Conservation (phyloP, 2,113 vertebrate genomes). For the Phalacrocorax pelagicus region DNA sequence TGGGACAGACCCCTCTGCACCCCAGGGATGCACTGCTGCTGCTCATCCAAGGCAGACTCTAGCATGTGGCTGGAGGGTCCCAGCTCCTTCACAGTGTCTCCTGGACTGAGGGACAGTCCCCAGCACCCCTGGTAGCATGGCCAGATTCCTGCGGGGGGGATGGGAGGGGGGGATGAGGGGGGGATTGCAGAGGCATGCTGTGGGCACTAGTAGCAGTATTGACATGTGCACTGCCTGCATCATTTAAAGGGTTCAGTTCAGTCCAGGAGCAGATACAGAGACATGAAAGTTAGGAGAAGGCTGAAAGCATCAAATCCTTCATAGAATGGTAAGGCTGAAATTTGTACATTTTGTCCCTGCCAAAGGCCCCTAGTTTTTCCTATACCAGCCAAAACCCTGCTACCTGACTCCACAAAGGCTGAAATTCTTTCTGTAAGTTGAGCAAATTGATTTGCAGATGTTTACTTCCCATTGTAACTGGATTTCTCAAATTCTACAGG, state of each 20-base stretch:
- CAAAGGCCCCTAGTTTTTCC: not conserved
- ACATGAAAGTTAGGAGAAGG: not conserved
- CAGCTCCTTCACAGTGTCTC: not conserved
- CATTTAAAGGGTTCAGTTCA: not conserved
- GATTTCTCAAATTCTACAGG: not conserved
- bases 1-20: accelerated
- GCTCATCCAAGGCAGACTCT: not conserved
- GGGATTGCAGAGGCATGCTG: not conserved
- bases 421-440: not conserved
- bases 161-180: too few species aligned
- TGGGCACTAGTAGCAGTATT: not conserved
- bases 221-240: not conserved
- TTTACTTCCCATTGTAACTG: not conserved
- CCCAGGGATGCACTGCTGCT: not conserved
- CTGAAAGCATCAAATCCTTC: not conserved
- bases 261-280: not conserved
- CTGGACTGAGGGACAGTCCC: not conserved
- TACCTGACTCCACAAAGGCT: not conserved
- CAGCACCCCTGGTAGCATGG: not conserved
- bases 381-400: not conserved
- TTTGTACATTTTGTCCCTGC: not conserved
- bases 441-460: not conserved
- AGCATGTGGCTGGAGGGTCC: not conserved
- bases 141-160: not conserved
- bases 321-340: not conserved